These are phyloP conservation scores for Limnothrissa miodon DNA, from an alignment of 2,113 vertebrate species.

Conservation along the genomic window DNA sequence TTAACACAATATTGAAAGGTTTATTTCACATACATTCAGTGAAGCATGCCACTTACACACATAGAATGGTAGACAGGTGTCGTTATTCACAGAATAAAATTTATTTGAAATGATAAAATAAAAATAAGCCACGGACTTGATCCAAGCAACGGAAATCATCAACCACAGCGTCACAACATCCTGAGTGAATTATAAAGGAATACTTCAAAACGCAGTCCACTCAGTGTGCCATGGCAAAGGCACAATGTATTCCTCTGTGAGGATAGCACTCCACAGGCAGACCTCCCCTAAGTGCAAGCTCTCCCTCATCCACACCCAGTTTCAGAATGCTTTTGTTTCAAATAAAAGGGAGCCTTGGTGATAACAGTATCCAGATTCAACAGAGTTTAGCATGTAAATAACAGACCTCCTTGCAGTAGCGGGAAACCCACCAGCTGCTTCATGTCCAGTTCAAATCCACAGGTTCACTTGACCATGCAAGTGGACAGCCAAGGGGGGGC, in stretches of 20 bases:
- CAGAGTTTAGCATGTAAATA: background rate
- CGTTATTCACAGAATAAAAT: slow-evolving; percentile 42
- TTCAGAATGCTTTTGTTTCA: background rate
- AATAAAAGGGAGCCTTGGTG: background rate
- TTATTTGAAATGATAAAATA: slow-evolving; percentile 14
- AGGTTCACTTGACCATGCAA: background rate
- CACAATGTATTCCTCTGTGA: background rate
- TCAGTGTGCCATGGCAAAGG: background rate
- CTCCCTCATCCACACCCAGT: background rate
- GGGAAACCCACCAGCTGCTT: background rate
- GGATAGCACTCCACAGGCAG: background rate
- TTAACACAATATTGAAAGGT: slow-evolving; percentile 12
- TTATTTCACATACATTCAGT: slow-evolving; percentile 45
- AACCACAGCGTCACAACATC: background rate
- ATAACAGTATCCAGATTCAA: background rate
- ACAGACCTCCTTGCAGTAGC: background rate
- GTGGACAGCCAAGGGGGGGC: background rate
- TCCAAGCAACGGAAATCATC: background rate
- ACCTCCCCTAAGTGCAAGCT: background rate
- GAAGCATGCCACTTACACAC: slow-evolving; percentile 33
- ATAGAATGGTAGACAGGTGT: slow-evolving; percentile 27
- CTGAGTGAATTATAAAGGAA: background rate
- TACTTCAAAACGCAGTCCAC: background rate
- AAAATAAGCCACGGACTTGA: slow-evolving; percentile 12
- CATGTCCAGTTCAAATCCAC: background rate